Base-by-base conservation (phyloP, 2,113 vertebrate genomes). In the Triplophysa rosa region DNA sequence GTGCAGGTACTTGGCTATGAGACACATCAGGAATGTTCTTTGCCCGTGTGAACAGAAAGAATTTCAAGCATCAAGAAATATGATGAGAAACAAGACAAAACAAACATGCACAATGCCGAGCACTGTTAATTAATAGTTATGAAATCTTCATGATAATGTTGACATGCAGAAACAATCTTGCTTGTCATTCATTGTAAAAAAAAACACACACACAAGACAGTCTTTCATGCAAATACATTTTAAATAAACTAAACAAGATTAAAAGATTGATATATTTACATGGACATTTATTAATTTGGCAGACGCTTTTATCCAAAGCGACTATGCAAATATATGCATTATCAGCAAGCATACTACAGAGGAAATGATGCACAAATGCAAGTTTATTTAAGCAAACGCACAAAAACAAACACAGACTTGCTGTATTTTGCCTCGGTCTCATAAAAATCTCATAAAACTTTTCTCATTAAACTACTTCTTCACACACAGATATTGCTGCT, bases 391-490 rank as follows among this genome's bases (percentile, higher is more conserved):
- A 56, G 52, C 14, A 2, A 54, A 70, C 16, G 26, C 12, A 47
- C 40, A 68, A 68, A 68, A 49, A 69, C 67, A 69, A 69, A 26
- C 45, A 54, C 10, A 70, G 49, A 13, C 2, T 12, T 13, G 23
- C 12, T 45, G 42, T 37, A 37, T 37, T 37, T 37, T 37, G 33
- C 33, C 29, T 37, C 33, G 2, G 67, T 68, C 42, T 47, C 6
- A 17, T 42, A 47, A 52, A 52, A 52, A 47, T 24, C 47, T 29
- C 49, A 33, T 56, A 8, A 54, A 70, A 70, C 16, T 33, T 56
- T 70, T 56, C 10, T 33, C 26, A 40, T 72, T 58, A 59, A 72
- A 37, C 33, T 6, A 58, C 52, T 40, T 58, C 21, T 71, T 71
- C 69, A 58, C 23, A 59, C 26, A 17, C 8, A 23, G 29, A 59